phyloP scores from a whole-genome alignment of 1,140 invertebrate genomes.

The Drosophila kohkoa region DNA sequence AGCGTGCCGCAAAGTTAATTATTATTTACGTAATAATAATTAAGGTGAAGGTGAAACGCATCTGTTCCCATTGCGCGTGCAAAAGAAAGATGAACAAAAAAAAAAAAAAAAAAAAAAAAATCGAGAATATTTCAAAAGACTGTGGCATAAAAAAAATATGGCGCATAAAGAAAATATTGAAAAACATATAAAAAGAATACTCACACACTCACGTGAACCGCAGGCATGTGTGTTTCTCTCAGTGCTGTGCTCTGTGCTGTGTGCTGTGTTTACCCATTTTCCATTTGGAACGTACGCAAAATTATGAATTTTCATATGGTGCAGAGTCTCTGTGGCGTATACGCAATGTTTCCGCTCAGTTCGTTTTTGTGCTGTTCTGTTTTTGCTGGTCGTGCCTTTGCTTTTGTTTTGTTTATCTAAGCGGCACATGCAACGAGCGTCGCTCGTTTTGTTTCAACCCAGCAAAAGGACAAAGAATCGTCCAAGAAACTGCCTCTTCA shows the following conservation, averaged over 20 bases:
- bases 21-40: slow-evolving; percentile 77
- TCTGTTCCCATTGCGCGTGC: slow-evolving; percentile 61
- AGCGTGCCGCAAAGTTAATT: slow-evolving; percentile 64
- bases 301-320: slow-evolving; percentile 68
- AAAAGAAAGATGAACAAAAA: slow-evolving; percentile 28
- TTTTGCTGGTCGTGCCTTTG: neutral
- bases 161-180: slow-evolving; percentile 74
- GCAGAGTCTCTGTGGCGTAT: slow-evolving; percentile 55
- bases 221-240: slow-evolving; percentile 33
- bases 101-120: neutral
- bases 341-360: slow-evolving; percentile 64
- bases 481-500: slow-evolving; percentile 52
- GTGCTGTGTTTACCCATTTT: slow-evolving; percentile 72
- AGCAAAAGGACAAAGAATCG: slow-evolving; percentile 48
- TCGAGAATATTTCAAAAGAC: slow-evolving; percentile 30
- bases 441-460: slow-evolving; percentile 61
- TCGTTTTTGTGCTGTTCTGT: neutral
- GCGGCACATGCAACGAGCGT: slow-evolving; percentile 50
- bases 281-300: slow-evolving; percentile 63
- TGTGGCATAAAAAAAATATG: slow-evolving; percentile 40
- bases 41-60: slow-evolving; percentile 79
- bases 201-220: slow-evolving; percentile 48
- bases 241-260: slow-evolving; percentile 22
- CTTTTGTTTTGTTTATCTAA: slow-evolving; percentile 71
- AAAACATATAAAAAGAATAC: slow-evolving; percentile 66